Base-by-base conservation (phyloP, 2,113 vertebrate genomes). In the Rhombomys opimus region DNA sequence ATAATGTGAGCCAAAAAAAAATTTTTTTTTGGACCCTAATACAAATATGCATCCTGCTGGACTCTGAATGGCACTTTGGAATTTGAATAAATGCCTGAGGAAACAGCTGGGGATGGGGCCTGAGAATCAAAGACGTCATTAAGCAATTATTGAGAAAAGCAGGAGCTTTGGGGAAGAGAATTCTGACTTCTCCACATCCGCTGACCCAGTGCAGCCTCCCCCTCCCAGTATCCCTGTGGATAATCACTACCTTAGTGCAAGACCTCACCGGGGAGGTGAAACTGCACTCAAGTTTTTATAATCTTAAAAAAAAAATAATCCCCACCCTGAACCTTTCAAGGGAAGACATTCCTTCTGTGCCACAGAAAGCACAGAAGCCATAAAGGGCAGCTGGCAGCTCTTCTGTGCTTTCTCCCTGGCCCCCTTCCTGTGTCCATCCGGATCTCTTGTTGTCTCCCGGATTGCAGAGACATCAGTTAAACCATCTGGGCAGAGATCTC, bases 71-170 rank as follows among this genome's bases (percentile, higher is more conserved):
- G 95, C 94, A 82, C 90, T 95, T 65, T 0, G 0, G 90, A 65
- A 80, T 94, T 95, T 96, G 97, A 97, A 96, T 72, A 94, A 95
- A 96, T n/a, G 38, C 96, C 94, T 95, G 82, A 95, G 96, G 89
- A 96, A 93, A 95, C 93, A 97, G 95, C 96, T 61, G 52, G 96
- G 52, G 61, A 96, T 32, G 84, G 97, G 77, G 92, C 52, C 85
- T 67, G 94, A 90, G 96, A 97, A 96, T 96, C 97, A 97, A 94
- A 97, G 94, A 95, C 52, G 12, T 23, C 97, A 93, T 98, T 97
- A 94, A 81, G 78, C 90, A 90, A 90, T 94, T 93, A 87, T 4
- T 57, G 89, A 87, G 68, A 77, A 94, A 94, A 96, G 86, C 5
- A 41, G 82, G 63, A 41, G 54, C 92, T 95, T 92, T 7, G 13